phyloP scores from a whole-genome alignment of 2,888 invertebrate species.

The Cosmopolites sordidus region DNA sequence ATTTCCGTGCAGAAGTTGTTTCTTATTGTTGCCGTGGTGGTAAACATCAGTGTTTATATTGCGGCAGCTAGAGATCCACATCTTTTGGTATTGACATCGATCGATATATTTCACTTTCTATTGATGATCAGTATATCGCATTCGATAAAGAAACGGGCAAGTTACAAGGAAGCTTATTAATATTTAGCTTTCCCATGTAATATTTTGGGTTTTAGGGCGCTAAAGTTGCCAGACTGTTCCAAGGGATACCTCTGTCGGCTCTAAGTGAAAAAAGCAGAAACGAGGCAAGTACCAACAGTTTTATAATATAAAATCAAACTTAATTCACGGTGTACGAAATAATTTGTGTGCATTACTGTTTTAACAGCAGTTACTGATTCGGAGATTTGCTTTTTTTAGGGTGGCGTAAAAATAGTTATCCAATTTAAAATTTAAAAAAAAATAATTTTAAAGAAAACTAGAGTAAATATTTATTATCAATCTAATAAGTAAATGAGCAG shows the following conservation, averaged over 20 bases:
- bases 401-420: too few relatives aligned
- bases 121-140: slow-evolving; percentile 2
- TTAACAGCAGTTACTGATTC: too few relatives aligned
- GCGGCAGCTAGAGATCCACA: slow-evolving; percentile 16
- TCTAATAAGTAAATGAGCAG: too few relatives aligned
- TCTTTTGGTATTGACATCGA: slow-evolving; percentile 26
- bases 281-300: slow-evolving; percentile 30
- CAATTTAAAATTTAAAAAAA: too few relatives aligned
- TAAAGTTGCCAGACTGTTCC: slow-evolving; percentile 32
- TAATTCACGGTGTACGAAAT: too few relatives aligned
- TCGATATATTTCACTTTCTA: slow-evolving; percentile 11
- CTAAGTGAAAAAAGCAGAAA: slow-evolving; percentile 30
- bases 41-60: slow-evolving; percentile 30
- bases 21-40: slow-evolving; percentile 30
- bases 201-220: slow-evolving; percentile 31
- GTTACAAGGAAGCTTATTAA: too few relatives aligned
- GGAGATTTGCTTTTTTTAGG: too few relatives aligned
- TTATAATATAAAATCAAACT: too few relatives aligned
- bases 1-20: slow-evolving; percentile 33
- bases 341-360: too few relatives aligned
- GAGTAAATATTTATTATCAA: too few relatives aligned
- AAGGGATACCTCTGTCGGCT: slow-evolving; percentile 32
- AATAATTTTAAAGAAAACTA: too few relatives aligned
- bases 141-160: slow-evolving; percentile 15
- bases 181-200: too few relatives aligned